phyloP scores from a whole-genome alignment of 2,113 vertebrate species.

The Eretmochelys imbricata region DNA sequence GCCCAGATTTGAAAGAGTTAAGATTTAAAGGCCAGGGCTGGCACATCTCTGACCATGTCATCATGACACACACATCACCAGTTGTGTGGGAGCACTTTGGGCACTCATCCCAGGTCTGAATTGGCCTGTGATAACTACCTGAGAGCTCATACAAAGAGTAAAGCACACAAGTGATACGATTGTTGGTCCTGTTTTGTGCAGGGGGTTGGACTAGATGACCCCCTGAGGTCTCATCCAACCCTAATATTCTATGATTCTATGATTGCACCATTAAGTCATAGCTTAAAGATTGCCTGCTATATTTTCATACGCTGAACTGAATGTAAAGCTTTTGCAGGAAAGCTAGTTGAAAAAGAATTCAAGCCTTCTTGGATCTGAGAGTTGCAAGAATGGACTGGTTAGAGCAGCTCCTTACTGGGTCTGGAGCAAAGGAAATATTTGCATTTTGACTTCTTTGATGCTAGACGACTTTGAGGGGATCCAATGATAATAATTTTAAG shows the following conservation, averaged over 20 bases:
- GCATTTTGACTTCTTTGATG: background rate
- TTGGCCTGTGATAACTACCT: fast-evolving
- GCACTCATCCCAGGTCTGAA: background rate
- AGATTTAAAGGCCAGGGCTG: background rate
- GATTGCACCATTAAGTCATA: background rate
- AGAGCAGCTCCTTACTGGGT: background rate
- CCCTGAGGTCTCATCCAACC: too few relatives aligned
- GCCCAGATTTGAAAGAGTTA: background rate
- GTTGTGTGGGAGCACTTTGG: background rate
- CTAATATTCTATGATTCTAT: too few relatives aligned
- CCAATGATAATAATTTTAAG: background rate
- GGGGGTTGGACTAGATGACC: too few relatives aligned
- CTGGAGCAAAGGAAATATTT: fast-evolving
- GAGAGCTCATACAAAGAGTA: fast-evolving
- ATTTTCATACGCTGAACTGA: background rate
- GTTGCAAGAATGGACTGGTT: background rate
- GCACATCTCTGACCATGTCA: background rate
- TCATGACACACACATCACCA: background rate
- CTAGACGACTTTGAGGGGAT: background rate
- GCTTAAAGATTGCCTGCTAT: background rate
- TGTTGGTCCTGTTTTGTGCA: too few relatives aligned
- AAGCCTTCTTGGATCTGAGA: background rate
- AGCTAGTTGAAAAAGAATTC: background rate
- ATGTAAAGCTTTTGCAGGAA: background rate
- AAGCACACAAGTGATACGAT: background rate